Base-by-base conservation (phyloP, 2,888 invertebrate genomes). In the Mythimna albipuncta region DNA sequence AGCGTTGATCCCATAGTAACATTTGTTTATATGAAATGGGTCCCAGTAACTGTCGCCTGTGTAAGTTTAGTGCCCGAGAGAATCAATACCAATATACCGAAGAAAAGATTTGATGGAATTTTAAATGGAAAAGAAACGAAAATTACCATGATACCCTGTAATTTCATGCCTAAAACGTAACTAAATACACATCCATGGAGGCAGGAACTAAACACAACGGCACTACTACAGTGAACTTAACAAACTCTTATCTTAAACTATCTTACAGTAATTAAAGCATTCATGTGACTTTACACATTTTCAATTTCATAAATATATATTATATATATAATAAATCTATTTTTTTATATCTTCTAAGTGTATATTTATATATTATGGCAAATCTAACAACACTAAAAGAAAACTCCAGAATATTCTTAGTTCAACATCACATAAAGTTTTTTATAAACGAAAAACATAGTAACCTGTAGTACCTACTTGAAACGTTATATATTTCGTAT, bases 191-290 rank as follows among this genome's bases (percentile, higher is more conserved):
- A 85, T 83, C 67, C 70, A 85, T 87, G 85, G 80, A 89, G 89
- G 90, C 88, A 87, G 81, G 86, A 84, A 88, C 75, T 72, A 78
- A 87, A 80, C 47, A 70, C 67, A 83, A 85, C 90, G 94, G 93
- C 94, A 93, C 93, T 94, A 94, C 93, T 92, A 90, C 90, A 92
- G 88, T 82, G 84, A 91, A 89, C 88, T 80, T 82, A 88, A 87
- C 78, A 84, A 68, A 75, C 59, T 72, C 79, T 75, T 81, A 83
- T 84, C 91, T 91, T 94, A 93, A 87, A 89, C 94, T 95, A 94
- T 93, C 95, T 96, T 96, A 95, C 82, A 92, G 90, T 96, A 96
- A 93, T 96, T 96, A 96, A 96, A 96, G 96, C 96, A 94, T 95
- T 89, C 91, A 90, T 93, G 93, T 95, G 93, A 89, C 90, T 81